Evolutionary conservation across 2,113 vertebrate genomes (phyloP), one percentile per base, ranked within the genome.

Genomic region (Lepidothrix coronata): DNA sequence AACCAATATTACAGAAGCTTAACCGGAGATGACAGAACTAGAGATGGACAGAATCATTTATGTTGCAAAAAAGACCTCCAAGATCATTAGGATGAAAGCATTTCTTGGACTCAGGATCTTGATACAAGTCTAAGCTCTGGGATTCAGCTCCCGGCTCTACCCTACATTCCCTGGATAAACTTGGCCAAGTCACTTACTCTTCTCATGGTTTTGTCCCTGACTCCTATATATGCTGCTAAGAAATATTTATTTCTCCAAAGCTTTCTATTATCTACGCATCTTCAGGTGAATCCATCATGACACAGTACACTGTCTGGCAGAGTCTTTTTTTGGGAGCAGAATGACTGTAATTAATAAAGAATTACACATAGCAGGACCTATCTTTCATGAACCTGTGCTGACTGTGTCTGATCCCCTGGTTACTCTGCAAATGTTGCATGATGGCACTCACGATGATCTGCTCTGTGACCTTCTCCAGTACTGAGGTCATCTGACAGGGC

Each of bases 401-500:
- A 11, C 25, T 63, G 14, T 31, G 23, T 57, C 57, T 51, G 19
- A 39, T 65, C 19, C 9, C 23, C 19, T 44, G 27, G 3, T 6
- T 65, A 6, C 8, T 63, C 43, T 83, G 37, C 12, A 51, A 0
- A 0, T 58, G 23, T 33, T 11, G 1, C 4, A 4, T 17, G 27
- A 24, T 14, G 35, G 7, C 19, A 44, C 15, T 78, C 8, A 21
- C 7, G 52, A 39, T 16, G 14, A 58, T 25, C 27, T 44, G 43
- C 27, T 78, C 19, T 43, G 18, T 28, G 44, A 44, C 7, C 43
- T 37, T 49, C 35, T 70, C 35, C 23, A 12, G 12, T 70, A 49
- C 19, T 13, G 35, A 62, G 25, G 12, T 10, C 33, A 21, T 2
- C 15, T 85, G 35, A 37, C 11, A 5, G 10, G 27, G 19, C 35